phyloP scores from a whole-genome alignment of 1,140 invertebrate genomes.

The Drosophila ercepeae region DNA sequence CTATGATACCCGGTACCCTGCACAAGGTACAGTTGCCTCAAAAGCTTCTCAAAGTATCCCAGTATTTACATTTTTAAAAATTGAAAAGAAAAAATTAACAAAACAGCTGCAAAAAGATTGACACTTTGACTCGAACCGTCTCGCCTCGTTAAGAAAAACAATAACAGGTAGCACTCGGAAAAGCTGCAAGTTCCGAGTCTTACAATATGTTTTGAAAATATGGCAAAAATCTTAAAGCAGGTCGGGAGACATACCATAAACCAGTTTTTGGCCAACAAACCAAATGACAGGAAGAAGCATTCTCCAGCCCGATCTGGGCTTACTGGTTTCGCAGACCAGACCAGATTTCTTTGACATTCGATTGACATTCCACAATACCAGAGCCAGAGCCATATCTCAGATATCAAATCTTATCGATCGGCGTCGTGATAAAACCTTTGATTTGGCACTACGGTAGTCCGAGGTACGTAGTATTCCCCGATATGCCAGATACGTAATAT shows the following conservation, averaged over 20 bases:
- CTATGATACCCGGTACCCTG: too few species aligned
- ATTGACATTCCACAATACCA: slow-evolving; percentile 28
- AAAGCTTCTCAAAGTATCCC: too few species aligned
- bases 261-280: slow-evolving; percentile 54
- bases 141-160: neutral
- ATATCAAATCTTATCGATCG: slow-evolving; percentile 38
- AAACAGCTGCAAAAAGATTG: slow-evolving; percentile 2
- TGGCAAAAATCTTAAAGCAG: slow-evolving; percentile 15
- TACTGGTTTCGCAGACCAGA: too few species aligned
- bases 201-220: slow-evolving; percentile 4
- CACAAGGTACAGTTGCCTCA: too few species aligned
- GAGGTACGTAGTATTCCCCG: neutral
- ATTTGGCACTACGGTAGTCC: slow-evolving; percentile 31
- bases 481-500: slow-evolving; percentile 7
- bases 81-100: neutral
- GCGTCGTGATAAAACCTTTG: slow-evolving; percentile 30
- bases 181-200: neutral
- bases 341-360: slow-evolving; percentile 12
- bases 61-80: neutral
- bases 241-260: slow-evolving; percentile 31
- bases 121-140: too few species aligned
- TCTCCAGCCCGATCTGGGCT: too few species aligned
- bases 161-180: neutral
- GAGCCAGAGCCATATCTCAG: slow-evolving; percentile 10
- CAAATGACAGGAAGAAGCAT: slow-evolving; percentile 14